Percentiles rank a stretch among this genome's conserved stretches.
These are phyloP conservation scores for Thumatha senex DNA, from an alignment of 2,888 invertebrate species.

Conservation along the genomic window DNA sequence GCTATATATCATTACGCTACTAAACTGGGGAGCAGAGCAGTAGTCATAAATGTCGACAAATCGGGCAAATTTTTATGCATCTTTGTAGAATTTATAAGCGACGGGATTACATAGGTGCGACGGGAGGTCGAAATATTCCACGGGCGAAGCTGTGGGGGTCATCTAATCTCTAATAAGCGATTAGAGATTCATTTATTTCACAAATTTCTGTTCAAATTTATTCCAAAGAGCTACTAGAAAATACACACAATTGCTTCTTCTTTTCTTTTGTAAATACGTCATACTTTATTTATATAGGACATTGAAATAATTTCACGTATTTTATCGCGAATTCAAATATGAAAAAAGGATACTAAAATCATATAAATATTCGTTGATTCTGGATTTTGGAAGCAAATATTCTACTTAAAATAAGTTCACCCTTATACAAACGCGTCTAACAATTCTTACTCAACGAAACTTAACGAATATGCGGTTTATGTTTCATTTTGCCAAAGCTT, in stretches of 20 bases:
- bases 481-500: slow-evolving; percentile 24
- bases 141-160: too few species aligned
- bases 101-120: too few species aligned
- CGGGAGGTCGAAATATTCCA: too few species aligned
- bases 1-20: too few species aligned
- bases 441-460: slow-evolving; percentile 16
- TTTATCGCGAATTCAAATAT: slow-evolving; percentile 52
- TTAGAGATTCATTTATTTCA: too few species aligned
- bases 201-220: slow-evolving; percentile 19
- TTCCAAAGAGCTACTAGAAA: slow-evolving; percentile 35
- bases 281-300: slow-evolving; percentile 21
- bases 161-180: too few species aligned
- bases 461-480: slow-evolving; percentile 33
- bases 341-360: slow-evolving; percentile 66
- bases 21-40: too few species aligned
- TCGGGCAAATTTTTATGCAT: too few species aligned
- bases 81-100: too few species aligned
- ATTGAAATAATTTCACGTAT: slow-evolving; percentile 26
- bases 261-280: slow-evolving; percentile 33
- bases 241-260: slow-evolving; percentile 36
- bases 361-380: slow-evolving; percentile 81
- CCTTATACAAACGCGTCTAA: slow-evolving; percentile 40
- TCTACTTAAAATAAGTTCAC: slow-evolving; percentile 55
- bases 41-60: too few species aligned
- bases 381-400: slow-evolving; percentile 72